These are phyloP conservation scores for Tympanuchus pallidicinctus DNA, from an alignment of 2,113 vertebrate species.

Conservation along the genomic window DNA sequence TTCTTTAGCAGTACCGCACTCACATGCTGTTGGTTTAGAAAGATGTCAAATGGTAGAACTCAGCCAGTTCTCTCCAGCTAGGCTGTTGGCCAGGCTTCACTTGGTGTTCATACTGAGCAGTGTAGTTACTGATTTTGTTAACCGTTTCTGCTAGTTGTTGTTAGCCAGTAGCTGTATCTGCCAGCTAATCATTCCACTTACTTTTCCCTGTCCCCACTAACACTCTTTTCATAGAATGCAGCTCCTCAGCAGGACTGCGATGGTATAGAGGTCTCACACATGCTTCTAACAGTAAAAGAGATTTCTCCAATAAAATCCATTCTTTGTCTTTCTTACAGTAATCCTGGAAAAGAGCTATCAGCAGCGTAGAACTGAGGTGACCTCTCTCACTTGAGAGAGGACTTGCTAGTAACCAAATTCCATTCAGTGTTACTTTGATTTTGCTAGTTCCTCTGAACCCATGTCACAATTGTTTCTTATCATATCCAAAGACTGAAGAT, in stretches of 20 bases:
- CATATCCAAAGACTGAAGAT: not conserved
- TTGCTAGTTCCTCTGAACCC: not conserved
- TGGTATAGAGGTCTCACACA: not conserved
- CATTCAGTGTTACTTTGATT: not conserved
- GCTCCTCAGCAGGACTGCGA: not conserved
- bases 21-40: not conserved
- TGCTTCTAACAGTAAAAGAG: not conserved
- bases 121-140: not conserved
- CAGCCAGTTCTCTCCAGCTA: not conserved
- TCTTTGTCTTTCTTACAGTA: not conserved
- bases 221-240: not conserved
- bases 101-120: not conserved
- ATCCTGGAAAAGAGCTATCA: not conserved
- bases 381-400: not conserved
- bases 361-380: not conserved
- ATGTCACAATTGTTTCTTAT: not conserved
- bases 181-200: not conserved
- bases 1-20: not conserved
- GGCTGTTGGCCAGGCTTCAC: accelerated
- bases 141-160: not conserved
- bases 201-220: not conserved
- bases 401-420: no score
- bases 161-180: not conserved
- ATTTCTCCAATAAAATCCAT: not conserved
- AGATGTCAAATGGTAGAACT: not conserved